phyloP scores from a whole-genome alignment of 1,140 invertebrate species.

The Drosophila novamexicana region DNA sequence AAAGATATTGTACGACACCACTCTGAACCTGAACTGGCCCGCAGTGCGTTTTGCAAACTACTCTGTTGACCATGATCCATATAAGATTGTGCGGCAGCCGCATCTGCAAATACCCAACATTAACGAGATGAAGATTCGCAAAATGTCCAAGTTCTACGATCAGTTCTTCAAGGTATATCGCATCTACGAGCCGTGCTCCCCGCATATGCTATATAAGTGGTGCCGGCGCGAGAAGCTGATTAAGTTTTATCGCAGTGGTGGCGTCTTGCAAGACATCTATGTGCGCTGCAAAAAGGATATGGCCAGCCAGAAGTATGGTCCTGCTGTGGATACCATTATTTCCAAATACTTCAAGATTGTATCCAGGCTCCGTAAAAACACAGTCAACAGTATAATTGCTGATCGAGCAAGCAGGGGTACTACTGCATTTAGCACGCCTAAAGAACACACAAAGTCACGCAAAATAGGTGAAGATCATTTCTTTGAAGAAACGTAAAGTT shows the following conservation, averaged over 20 bases:
- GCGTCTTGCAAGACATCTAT: slow-evolving; percentile 56
- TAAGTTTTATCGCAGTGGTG: slow-evolving; percentile 61
- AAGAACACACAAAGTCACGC: not conserved
- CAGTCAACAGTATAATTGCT: not conserved
- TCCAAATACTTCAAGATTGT: slow-evolving; percentile 59
- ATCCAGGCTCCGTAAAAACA: slow-evolving; percentile 46
- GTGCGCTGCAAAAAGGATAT: slow-evolving; percentile 59
- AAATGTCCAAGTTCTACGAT: slow-evolving; percentile 46
- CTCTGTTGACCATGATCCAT: slow-evolving; percentile 64
- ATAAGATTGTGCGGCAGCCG: slow-evolving; percentile 65
- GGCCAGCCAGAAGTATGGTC: slow-evolving; percentile 10
- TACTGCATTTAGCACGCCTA: not conserved
- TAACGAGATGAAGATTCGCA: slow-evolving; percentile 39
- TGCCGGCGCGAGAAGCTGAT: slow-evolving; percentile 57
- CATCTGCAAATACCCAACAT: slow-evolving; percentile 59
- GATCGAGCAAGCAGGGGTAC: slow-evolving; percentile 15
- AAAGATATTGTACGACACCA: slow-evolving; percentile 67
- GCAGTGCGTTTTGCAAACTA: slow-evolving; percentile 64
- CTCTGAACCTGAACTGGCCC: slow-evolving; percentile 65
- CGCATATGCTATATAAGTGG: slow-evolving; percentile 34
- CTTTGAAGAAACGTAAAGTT: slow-evolving; percentile 25
- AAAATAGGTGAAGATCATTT: slow-evolving; percentile 12
- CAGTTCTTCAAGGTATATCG: slow-evolving; percentile 60
- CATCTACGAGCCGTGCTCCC: slow-evolving; percentile 38
- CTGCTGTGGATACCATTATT: slow-evolving; percentile 52